A percentile compares a stretch with the other conserved stretches of the same genome.
These are phyloP conservation scores for Apistogramma diplotaenia DNA, from an alignment of 2,113 vertebrate genomes.

Conservation along the genomic window DNA sequence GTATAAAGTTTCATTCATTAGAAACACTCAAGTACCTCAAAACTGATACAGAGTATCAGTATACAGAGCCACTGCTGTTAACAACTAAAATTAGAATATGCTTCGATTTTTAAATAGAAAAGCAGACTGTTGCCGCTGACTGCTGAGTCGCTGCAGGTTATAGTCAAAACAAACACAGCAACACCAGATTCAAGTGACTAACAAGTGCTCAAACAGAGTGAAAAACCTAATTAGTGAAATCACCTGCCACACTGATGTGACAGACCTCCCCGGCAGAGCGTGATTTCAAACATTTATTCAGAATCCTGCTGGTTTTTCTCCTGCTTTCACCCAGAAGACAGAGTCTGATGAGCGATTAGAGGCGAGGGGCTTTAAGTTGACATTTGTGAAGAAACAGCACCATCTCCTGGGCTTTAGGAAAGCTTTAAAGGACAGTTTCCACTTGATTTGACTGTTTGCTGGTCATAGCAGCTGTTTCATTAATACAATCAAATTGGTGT, in stretches of 20 bases:
- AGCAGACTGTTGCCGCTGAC: background rate
- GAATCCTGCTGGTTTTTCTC: background rate
- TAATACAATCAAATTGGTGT: background rate
- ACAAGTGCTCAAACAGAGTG: background rate
- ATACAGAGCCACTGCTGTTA: background rate
- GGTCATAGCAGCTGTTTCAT: background rate
- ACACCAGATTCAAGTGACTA: background rate
- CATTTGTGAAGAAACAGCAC: conserved; percentile 36
- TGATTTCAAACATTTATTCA: background rate
- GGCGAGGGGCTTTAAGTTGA: background rate
- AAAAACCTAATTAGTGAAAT: background rate
- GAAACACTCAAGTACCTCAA: accelerated
- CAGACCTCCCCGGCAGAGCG: background rate
- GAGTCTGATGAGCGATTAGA: background rate
- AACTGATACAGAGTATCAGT: too few relatives aligned
- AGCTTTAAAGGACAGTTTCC: background rate
- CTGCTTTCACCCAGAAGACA: background rate
- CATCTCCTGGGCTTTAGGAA: conserved; percentile 39
- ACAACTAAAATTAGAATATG: background rate
- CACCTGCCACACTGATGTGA: background rate
- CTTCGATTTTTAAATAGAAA: background rate
- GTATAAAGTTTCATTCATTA: background rate
- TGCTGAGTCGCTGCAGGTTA: background rate
- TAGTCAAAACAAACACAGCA: background rate
- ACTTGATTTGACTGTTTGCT: background rate